Percentiles rank a stretch among this genome's conserved stretches.
phyloP scores from a whole-genome alignment of 2,888 invertebrate species.

The Caenorhabditis sp. region DNA sequence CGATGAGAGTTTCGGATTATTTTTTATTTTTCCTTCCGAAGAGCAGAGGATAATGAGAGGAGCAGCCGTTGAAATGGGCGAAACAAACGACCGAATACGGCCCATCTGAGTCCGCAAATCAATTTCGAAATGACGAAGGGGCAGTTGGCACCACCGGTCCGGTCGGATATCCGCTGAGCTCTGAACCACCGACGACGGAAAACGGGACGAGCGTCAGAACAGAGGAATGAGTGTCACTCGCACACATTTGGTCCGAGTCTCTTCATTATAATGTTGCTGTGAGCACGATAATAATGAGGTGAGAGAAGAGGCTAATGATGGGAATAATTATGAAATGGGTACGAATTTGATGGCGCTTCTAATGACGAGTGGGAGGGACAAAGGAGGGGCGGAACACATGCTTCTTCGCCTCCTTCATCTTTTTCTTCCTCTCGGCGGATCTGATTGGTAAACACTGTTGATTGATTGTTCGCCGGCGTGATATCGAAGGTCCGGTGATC shows the following conservation, averaged over 20 bases:
- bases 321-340: constrained; percentile 49
- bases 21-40: constrained; percentile 13
- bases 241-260: neutral
- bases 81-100: constrained; percentile 15
- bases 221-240: constrained; percentile 30
- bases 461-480: constrained; percentile 31
- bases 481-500: constrained; percentile 42
- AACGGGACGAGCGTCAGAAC: constrained; percentile 9
- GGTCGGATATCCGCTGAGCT: too few species aligned
- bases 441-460: constrained; percentile 53
- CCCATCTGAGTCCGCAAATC: constrained; percentile 52
- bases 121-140: constrained; percentile 22
- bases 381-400: constrained; percentile 40
- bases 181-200: constrained; percentile 38
- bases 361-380: constrained; percentile 19
- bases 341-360: constrained; percentile 32
- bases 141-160: neutral
- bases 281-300: constrained; percentile 6
- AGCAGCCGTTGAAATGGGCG: constrained; percentile 41
- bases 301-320: constrained; percentile 21
- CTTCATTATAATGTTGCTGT: constrained; percentile 48
- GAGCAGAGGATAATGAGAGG: constrained; percentile 49
- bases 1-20: constrained; percentile 27
- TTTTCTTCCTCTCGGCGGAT: neutral
- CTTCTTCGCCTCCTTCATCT: neutral